These are phyloP conservation scores for Brachyrhaphis roseni DNA, from an alignment of 2,797 vertebrate genomes.

Conservation along the genomic window DNA sequence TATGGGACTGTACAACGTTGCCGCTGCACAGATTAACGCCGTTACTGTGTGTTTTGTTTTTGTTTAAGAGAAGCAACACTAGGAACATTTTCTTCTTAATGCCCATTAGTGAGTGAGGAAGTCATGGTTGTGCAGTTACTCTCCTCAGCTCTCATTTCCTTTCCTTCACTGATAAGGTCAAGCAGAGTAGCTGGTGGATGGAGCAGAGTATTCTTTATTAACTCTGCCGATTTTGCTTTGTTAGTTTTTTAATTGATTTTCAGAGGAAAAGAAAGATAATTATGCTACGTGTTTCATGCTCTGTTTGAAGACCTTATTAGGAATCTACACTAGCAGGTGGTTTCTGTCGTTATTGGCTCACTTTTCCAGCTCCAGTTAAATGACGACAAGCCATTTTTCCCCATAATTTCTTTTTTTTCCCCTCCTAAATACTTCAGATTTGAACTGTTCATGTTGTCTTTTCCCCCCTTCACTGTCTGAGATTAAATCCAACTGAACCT, in stretches of 20 bases:
- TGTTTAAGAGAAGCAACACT: not conserved
- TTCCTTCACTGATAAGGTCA: conserved; percentile 56
- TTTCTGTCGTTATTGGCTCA: not conserved
- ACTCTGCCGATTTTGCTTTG: conserved; percentile 1
- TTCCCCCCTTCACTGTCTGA: not conserved
- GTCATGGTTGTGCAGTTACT: conserved; percentile 48
- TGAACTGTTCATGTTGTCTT: not conserved
- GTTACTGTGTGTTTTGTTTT: too few species aligned
- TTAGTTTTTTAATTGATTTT: not conserved
- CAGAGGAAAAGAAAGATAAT: not conserved
- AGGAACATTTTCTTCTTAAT: conserved; percentile 7
- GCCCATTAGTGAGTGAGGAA: not conserved
- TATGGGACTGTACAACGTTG: not conserved
- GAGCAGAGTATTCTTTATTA: conserved; percentile 28
- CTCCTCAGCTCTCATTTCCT: conserved; percentile 15
- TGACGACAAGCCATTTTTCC: not conserved
- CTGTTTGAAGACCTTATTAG: conserved; percentile 46
- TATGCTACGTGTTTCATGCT: conserved; percentile 49
- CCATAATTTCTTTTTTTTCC: too few species aligned
- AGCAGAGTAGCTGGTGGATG: conserved; percentile 16
- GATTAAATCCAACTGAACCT: not conserved
- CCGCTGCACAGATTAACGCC: not conserved
- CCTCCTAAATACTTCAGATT: not conserved
- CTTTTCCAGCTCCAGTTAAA: not conserved
- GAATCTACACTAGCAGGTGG: conserved; percentile 43